Percentiles rank a stretch among this genome's conserved stretches.
These are phyloP conservation scores for Drosophila busckii DNA, from an alignment of 1,140 invertebrate species.

Conservation along the genomic window DNA sequence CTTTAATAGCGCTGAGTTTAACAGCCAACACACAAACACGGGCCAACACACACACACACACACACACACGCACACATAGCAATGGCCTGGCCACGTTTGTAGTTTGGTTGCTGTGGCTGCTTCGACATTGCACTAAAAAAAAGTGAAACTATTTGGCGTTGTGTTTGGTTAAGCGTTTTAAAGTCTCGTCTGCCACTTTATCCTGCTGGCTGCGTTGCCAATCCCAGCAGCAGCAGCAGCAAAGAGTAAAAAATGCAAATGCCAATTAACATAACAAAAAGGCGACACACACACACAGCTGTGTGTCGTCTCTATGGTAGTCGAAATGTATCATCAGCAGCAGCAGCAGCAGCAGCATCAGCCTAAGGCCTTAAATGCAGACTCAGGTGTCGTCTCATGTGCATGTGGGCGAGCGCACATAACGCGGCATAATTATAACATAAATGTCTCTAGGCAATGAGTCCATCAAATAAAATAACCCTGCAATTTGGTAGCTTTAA, in stretches of 20 bases:
- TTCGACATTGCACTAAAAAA: slow-evolving; percentile 46
- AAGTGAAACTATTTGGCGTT: slow-evolving; percentile 69
- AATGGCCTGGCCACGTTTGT: slow-evolving; percentile 3
- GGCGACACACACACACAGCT: slow-evolving; percentile 9
- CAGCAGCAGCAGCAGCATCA: no score
- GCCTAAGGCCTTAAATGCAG: slow-evolving; percentile 54
- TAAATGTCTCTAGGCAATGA: slow-evolving; percentile 4
- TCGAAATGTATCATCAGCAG: slow-evolving; percentile 19
- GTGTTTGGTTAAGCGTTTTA: slow-evolving; percentile 73
- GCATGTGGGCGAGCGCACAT: slow-evolving; percentile 45
- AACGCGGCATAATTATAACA: slow-evolving; percentile 34
- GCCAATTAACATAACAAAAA: slow-evolving; percentile 74
- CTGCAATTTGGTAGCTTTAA: not conserved
- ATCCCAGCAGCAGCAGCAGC: no score
- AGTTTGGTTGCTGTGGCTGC: slow-evolving; percentile 13
- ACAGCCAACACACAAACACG: slow-evolving; percentile 68
- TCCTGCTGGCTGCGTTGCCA: slow-evolving; percentile 18
- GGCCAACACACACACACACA: no score
- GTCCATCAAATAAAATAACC: slow-evolving; percentile 5
- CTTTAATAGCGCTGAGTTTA: slow-evolving; percentile 73
- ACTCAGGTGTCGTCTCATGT: slow-evolving; percentile 68
- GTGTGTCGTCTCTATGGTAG: not conserved
- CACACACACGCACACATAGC: no score
- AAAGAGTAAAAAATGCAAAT: no score
- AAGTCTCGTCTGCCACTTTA: slow-evolving; percentile 48